These are phyloP conservation scores for Drosophila sechellia DNA, from an alignment of 1,140 invertebrate species.

Conservation along the genomic window DNA sequence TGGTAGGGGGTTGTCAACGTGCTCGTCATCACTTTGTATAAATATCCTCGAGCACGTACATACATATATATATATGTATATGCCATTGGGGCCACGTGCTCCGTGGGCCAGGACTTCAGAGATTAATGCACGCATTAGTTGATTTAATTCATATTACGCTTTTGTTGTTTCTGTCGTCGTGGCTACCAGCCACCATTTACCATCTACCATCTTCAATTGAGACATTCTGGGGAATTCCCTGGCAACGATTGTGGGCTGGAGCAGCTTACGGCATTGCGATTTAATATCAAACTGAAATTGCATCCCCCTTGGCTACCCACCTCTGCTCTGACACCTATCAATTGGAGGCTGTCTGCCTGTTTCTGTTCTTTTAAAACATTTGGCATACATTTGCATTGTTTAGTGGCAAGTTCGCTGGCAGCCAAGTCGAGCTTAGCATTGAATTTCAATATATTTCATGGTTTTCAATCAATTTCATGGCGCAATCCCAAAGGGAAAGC, in stretches of 20 bases:
- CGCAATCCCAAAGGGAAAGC: constrained; percentile 43
- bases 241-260: constrained; percentile 35
- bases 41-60: constrained; percentile 83
- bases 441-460: constrained; percentile 81
- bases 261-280: constrained; percentile 37
- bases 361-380: constrained; percentile 38
- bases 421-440: constrained; percentile 52
- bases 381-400: constrained; percentile 54
- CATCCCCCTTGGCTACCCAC: not conserved
- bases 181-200: constrained; percentile 24
- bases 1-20: constrained; percentile 46
- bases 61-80: constrained; percentile 14
- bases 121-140: constrained; percentile 84
- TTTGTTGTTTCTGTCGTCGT: constrained; percentile 34
- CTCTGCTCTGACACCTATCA: constrained; percentile 23
- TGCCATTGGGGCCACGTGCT: constrained; percentile 76
- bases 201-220: constrained; percentile 60
- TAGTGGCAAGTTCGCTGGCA: constrained; percentile 3
- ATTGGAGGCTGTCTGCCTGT: constrained; percentile 22
- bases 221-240: constrained; percentile 81
- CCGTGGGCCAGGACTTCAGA: constrained; percentile 67
- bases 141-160: constrained; percentile 83
- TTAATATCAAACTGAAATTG: constrained; percentile 43
- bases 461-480: constrained; percentile 80
- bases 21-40: constrained; percentile 79